These are phyloP conservation scores for Callithrix jacchus DNA, from an alignment of 2,113 vertebrate species.

Conservation along the genomic window DNA sequence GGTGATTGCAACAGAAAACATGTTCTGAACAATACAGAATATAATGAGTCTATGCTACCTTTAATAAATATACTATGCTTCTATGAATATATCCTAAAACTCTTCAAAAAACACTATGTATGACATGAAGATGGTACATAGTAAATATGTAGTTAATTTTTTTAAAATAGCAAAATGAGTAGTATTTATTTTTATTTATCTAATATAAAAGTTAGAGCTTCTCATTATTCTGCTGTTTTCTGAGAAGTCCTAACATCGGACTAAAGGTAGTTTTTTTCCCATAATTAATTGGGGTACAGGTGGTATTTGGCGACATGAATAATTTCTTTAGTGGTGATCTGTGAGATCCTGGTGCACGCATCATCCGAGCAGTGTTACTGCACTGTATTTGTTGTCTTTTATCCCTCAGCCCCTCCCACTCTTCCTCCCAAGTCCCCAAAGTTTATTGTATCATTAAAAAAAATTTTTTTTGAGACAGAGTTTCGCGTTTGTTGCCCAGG, in stretches of 20 bases:
- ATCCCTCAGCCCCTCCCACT: no score
- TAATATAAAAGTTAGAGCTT: not conserved
- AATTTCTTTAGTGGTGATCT: no score
- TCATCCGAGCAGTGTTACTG: no score
- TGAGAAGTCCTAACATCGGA: slow-evolving; percentile 46
- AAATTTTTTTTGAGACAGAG: no score
- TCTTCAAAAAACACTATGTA: not conserved
- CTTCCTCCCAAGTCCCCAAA: no score
- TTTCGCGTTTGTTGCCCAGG: no score
- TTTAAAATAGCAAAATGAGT: slow-evolving; percentile 27
- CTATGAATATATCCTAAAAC: not conserved
- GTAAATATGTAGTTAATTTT: not conserved
- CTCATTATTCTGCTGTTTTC: not conserved
- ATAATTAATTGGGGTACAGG: no score
- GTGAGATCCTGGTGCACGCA: no score
- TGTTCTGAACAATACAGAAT: not conserved
- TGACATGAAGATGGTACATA: not conserved
- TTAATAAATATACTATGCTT: not conserved
- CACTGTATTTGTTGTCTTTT: no score
- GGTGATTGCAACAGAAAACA: not conserved
- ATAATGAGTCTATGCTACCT: not conserved
- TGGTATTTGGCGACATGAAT: no score
- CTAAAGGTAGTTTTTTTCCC: slow-evolving; percentile 39
- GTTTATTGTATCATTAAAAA: no score
- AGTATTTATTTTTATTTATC: slow-evolving; percentile 39